A percentile compares a stretch with the other conserved stretches of the same genome.
phyloP scores from a whole-genome alignment of 2,888 invertebrate genomes.

The Anorthoa munda region DNA sequence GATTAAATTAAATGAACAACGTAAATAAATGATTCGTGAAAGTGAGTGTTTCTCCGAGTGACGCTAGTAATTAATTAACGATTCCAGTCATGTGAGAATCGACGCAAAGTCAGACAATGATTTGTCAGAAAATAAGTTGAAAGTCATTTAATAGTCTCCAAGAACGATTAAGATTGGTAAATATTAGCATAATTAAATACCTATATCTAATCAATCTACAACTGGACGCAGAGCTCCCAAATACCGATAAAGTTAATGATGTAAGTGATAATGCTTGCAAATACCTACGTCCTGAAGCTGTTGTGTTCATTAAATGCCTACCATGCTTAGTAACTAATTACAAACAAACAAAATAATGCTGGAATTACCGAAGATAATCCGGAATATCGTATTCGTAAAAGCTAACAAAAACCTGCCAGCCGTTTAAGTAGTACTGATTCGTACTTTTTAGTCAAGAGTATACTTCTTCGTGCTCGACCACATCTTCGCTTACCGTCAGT shows the following conservation, averaged over 20 bases:
- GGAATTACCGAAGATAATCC: conserved; percentile 20
- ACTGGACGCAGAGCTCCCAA: neutral
- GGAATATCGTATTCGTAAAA: conserved; percentile 26
- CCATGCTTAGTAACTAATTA: conserved; percentile 5
- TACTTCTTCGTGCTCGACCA: too few species aligned
- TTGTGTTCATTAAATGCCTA: conserved; percentile 2
- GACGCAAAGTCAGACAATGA: too few species aligned
- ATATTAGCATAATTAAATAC: neutral
- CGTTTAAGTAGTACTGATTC: too few species aligned
- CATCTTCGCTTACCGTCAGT: too few species aligned
- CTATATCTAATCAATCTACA: conserved; percentile 10
- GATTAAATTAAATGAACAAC: neutral
- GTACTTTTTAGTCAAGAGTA: too few species aligned
- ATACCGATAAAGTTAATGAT: neutral
- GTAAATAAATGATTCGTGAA: neutral
- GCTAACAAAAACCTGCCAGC: too few species aligned
- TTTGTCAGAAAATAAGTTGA: neutral
- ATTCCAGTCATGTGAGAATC: neutral
- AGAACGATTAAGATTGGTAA: neutral
- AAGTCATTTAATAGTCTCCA: neutral
- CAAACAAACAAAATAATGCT: conserved; percentile 19
- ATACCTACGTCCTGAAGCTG: neutral
- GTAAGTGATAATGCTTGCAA: conserved; percentile 7
- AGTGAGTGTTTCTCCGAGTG: too few species aligned
- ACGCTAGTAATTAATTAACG: neutral